These are phyloP conservation scores for Cheilosia soror DNA, from an alignment of 2,888 invertebrate species.

Conservation along the genomic window DNA sequence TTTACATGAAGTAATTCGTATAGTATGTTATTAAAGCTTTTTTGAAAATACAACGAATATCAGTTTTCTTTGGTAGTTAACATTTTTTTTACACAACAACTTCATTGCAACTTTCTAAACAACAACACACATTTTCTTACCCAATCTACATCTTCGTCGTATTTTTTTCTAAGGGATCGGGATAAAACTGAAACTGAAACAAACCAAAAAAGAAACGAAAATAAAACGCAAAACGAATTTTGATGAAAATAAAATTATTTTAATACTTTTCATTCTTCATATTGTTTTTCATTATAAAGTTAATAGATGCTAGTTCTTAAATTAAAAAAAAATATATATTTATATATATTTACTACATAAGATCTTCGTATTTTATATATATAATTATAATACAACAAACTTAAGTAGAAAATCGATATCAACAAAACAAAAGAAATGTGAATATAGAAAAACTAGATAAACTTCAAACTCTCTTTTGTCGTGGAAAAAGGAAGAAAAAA, in stretches of 20 bases:
- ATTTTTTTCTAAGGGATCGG: not conserved
- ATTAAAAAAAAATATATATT: slow-evolving; percentile 43
- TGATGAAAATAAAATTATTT: slow-evolving; percentile 63
- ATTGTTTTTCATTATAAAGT: slow-evolving; percentile 54
- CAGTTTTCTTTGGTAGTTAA: not conserved
- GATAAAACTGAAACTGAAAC: not conserved
- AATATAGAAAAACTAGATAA: slow-evolving; percentile 7
- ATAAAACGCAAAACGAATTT: slow-evolving; percentile 62
- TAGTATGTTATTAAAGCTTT: slow-evolving; percentile 53
- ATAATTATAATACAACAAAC: slow-evolving; percentile 64
- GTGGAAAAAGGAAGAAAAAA: slow-evolving; percentile 11
- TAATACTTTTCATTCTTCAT: slow-evolving; percentile 65
- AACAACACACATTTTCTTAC: not conserved
- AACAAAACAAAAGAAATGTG: slow-evolving; percentile 21
- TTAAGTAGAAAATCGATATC: slow-evolving; percentile 45
- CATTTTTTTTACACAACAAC: slow-evolving; percentile 4
- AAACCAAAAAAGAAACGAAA: slow-evolving; percentile 11
- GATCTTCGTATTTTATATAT: too few species aligned
- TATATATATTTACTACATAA: slow-evolving; percentile 59
- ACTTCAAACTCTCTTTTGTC: slow-evolving; percentile 12
- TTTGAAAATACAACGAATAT: not conserved
- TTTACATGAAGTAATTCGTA: slow-evolving; percentile 53
- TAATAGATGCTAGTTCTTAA: slow-evolving; percentile 61
- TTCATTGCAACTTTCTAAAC: not conserved
- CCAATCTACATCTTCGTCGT: not conserved